Percentiles rank a stretch among this genome's conserved stretches.
phyloP scores from a whole-genome alignment of 2,797 vertebrate genomes.

The Acomys russatus region DNA sequence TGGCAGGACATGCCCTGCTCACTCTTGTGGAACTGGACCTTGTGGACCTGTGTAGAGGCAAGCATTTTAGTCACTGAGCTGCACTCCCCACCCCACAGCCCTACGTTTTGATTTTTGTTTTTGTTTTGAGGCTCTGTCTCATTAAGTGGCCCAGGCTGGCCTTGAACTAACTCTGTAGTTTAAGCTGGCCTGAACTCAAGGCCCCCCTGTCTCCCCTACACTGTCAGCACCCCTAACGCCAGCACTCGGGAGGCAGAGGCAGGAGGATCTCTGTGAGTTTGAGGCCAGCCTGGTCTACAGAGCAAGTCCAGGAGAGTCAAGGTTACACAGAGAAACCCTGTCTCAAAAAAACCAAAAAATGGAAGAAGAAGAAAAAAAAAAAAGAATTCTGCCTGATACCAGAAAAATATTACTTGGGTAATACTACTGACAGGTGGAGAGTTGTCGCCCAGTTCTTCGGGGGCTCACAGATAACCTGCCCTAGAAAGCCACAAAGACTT shows the following conservation, averaged over 20 bases:
- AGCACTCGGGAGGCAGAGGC: too few relatives aligned
- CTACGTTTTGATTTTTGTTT: too few relatives aligned
- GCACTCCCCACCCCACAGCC: neutral
- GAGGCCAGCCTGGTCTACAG: too few relatives aligned
- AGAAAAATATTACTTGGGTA: neutral
- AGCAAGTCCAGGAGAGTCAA: too few relatives aligned
- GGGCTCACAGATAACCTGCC: neutral
- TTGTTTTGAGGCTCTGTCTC: neutral
- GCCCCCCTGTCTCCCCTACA: neutral
- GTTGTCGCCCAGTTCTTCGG: neutral
- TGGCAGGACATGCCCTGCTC: neutral
- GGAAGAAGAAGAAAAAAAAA: too few relatives aligned
- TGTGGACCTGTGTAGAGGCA: too few relatives aligned
- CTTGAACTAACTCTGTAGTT: neutral
- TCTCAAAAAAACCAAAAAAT: too few relatives aligned
- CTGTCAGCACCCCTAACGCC: too few relatives aligned
- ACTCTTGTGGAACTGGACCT: neutral
- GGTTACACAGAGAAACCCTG: too few relatives aligned
- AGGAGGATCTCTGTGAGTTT: too few relatives aligned
- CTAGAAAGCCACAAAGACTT: neutral
- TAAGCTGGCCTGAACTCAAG: neutral
- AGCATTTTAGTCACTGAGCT: neutral
- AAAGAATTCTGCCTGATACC: neutral
- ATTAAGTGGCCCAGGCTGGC: neutral
- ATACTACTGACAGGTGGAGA: too few relatives aligned